Base-by-base conservation (phyloP, 2,888 invertebrate genomes). In the Eulithis prunata region DNA sequence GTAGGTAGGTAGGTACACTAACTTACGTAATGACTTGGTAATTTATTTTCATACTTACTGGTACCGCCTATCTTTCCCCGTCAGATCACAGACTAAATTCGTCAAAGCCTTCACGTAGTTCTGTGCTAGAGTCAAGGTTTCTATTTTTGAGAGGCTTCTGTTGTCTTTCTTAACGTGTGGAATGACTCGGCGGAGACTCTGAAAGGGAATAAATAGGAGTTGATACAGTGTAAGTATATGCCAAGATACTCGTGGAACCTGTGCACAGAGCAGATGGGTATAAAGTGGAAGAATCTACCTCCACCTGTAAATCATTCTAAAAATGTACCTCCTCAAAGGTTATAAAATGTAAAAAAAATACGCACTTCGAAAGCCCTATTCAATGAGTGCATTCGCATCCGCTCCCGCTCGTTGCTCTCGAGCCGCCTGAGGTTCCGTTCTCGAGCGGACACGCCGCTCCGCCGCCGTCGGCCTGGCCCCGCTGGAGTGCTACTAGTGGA, bases 381-480 rank as follows among this genome's bases (percentile, higher is more conserved):
- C 64, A 98, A 94, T 60, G 97, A 97, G 86, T 98, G 98, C 98
- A 98, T 98, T 77, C 98, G 94, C 96, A 97, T 97, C 65, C 98
- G 94, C 88, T 98, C 98, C 60, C 98, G 93, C 86, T 98, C 98
- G 86, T 98, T 98, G 87, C 97, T 97, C 89, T 98, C 98, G 59
- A 98, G 94, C 64, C 98, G 94, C 57, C 98, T 94, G 67, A 97
- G 91, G 88, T 98, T 98, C 71, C 98, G 94, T 83, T 98, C 98
- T 63, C 97, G 94, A 2, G 97, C 97, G 66, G 96, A 97, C 66
- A 97, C 93, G 4, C 96, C 96, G 74, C 96, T 95, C 81, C 96
- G 95, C 73, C 97, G 94, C 75, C 96, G 91, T n/a, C 96, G 88
- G 63, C 90, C 92, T 1, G 89, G 83, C 7, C 85, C 85, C 49